These are phyloP conservation scores for Hemicrepidius hirtus DNA, from an alignment of 2,888 invertebrate genomes.

Conservation along the genomic window DNA sequence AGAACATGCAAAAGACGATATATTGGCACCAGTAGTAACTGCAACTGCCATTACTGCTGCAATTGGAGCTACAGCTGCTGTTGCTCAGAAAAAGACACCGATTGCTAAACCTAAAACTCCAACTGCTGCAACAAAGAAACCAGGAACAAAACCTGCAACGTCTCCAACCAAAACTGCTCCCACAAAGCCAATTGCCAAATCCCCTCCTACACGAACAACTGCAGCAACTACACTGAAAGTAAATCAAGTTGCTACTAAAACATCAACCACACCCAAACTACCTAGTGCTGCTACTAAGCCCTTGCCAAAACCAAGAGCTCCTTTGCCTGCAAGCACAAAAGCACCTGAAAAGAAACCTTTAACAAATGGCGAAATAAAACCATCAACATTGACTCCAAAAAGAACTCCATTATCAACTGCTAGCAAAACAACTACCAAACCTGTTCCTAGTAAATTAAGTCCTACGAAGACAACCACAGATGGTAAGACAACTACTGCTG, in stretches of 20 bases:
- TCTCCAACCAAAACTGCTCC: constrained; percentile 51
- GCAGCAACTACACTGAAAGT: constrained; percentile 44
- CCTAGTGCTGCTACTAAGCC: constrained; percentile 54
- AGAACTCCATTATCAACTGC: constrained; percentile 48
- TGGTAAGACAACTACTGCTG: constrained; percentile 12
- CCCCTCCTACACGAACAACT: constrained; percentile 48
- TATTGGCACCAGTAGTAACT: constrained; percentile 12
- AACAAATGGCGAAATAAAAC: constrained; percentile 75
- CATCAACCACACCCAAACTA: constrained; percentile 40
- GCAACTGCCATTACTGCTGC: constrained; percentile 37
- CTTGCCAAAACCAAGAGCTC: constrained; percentile 53
- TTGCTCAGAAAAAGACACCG: constrained; percentile 62
- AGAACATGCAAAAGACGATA: constrained; percentile 42
- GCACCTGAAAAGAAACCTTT: constrained; percentile 74
- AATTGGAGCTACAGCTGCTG: constrained; percentile 63
- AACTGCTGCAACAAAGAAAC: constrained; percentile 53
- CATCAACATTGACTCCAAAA: constrained; percentile 12
- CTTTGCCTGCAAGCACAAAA: constrained; percentile 60
- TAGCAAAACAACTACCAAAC: constrained; percentile 60
- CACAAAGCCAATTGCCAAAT: constrained; percentile 43
- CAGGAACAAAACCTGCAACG: constrained; percentile 36
- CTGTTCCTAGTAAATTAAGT: constrained; percentile 55
- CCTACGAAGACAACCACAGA: constrained; percentile 41
- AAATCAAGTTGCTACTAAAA: constrained; percentile 37
- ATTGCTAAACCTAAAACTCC: constrained; percentile 37